Evolutionary conservation across 2,113 vertebrate genomes (phyloP), one percentile per base, ranked within the genome.

Genomic region (western clawed frog (Xenopus tropicalis)): DNA sequence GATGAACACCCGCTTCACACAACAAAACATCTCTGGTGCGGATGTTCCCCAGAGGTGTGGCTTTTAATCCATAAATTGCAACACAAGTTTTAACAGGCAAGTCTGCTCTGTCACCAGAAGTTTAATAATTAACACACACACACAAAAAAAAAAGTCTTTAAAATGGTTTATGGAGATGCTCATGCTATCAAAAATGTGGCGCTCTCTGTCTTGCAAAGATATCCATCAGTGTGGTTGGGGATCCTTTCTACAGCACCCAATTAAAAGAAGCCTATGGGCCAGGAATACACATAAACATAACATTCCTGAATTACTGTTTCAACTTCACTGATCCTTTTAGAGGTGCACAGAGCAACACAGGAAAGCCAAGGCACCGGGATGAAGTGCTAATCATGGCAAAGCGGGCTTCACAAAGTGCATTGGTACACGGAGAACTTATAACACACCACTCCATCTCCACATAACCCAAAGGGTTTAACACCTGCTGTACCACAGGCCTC

Each of bases 41-140:
- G 79, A 84, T 82, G 84, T 90, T 90, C 87, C 81, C 88, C 88
- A 89, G 90, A 93, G 88, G 90, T 79, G 86, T 88, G 89, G 90
- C 85, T 86, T 89, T 89, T 94, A 93, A 94, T 96, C 91, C 91
- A 90, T 90, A 93, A 91, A 94, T 93, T 94, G 89, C 90, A 84
- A 81, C 78, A 80, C 95, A 90, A 88, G 95, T 97, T 92, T 83
- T 85, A 91, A 95, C 96, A 95, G 83, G 93, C 83, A 86, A 37
- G 80, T 80, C 86, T 79, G 73, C 79, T 84, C 86, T 88, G 87
- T 89, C 88, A 87, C 88, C 14, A 44, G 81, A 80, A 85, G 69
- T 88, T 88, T 75, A 86, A 86, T 85, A 86, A 89, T 86, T 90
- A 90, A 87, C 82, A 85, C 29, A n/a, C n/a, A n/a, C n/a, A n/a